Base-by-base conservation (phyloP, 2,113 vertebrate genomes). In the Clarias gariepinus region DNA sequence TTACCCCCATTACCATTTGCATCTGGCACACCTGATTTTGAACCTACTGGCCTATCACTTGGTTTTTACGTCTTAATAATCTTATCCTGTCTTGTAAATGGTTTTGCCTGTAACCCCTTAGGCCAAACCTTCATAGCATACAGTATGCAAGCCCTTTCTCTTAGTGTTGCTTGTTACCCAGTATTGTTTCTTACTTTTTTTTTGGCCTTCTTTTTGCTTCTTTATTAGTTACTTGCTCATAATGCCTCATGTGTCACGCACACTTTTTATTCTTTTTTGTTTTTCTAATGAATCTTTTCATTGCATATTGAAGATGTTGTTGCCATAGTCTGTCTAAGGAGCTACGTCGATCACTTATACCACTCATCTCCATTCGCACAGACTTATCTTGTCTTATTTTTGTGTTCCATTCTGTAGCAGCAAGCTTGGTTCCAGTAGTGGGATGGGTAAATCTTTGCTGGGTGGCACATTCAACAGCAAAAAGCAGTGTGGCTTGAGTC, bases 401-500 rank as follows among this genome's bases (percentile, higher is more conserved):
- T 71, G 12, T 84, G 19, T 81, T 82, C 25, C 1, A 13, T 79
- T 76, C 25, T 81, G 69, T 36, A 66, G 16, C 87, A 86, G 88
- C 58, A 88, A 74, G 87, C 87, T 74, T 81, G 83, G 89, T 71
- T 84, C 84, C 87, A 61, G 78, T 83, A 80, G 74, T 76, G 41
- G 87, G 82, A 78, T 79, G 80, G 84, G 88, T 81, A 77, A 90
- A 82, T 89, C 85, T 92, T 91, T 91, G 91, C 90, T 90, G 89
- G 91, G 88, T 53, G 81, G 89, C 86, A 76, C 47, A 84, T 82
- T 52, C 79, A 89, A 81, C 41, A 89, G 93, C 81, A 82, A 79
- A 79, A 89, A 93, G 95, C 94, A 94, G 94, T 92, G 94, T 97
- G 98, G 97, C 97, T 92, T 87, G 61, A 90, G 94, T 97, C 97